Percentiles rank a stretch among this genome's conserved stretches.
Evolutionary conservation across 2,797 vertebrate genomes (phyloP).

Genomic region (Argyrosomus regius): DNA sequence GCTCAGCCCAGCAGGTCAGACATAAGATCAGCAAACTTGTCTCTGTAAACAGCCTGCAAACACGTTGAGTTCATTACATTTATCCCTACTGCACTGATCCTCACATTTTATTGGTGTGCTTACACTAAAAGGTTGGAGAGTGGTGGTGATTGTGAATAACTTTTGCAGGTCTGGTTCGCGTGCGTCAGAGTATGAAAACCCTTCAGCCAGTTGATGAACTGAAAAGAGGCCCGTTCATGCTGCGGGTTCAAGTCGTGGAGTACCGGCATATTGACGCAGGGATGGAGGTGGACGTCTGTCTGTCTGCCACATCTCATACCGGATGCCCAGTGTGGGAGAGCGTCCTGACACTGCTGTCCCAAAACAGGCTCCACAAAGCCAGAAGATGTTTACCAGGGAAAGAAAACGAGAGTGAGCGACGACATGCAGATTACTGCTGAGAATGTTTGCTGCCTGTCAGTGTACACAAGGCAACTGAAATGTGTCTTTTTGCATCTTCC

Average conservation of each 20-base stretch:
- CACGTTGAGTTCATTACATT: not conserved
- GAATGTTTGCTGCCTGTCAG: not conserved
- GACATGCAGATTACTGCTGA: not conserved
- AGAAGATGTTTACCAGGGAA: not conserved
- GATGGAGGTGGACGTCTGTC: slow-evolving; percentile 80
- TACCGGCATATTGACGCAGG: slow-evolving; percentile 67
- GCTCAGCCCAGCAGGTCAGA: slow-evolving; percentile 77
- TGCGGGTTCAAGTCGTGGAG: slow-evolving; percentile 69
- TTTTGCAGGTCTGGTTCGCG: slow-evolving; percentile 68
- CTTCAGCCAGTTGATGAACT: slow-evolving; percentile 80
- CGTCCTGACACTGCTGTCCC: slow-evolving; percentile 78
- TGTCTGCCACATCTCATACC: slow-evolving; percentile 63
- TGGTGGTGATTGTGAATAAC: not conserved
- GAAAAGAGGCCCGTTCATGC: slow-evolving; percentile 78
- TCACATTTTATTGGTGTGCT: not conserved
- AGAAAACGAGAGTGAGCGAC: slow-evolving; percentile 26
- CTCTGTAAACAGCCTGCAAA: not conserved
- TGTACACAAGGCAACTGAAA: too few species aligned
- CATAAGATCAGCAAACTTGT: too few species aligned
- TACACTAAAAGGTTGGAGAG: not conserved
- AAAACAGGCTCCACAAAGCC: slow-evolving; percentile 21
- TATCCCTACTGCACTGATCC: not conserved
- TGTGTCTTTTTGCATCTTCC: too few species aligned
- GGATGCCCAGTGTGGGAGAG: slow-evolving; percentile 76
- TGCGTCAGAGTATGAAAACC: slow-evolving; percentile 74